Base-by-base conservation (phyloP, 2,888 invertebrate species). In the Lymantria monacha region DNA sequence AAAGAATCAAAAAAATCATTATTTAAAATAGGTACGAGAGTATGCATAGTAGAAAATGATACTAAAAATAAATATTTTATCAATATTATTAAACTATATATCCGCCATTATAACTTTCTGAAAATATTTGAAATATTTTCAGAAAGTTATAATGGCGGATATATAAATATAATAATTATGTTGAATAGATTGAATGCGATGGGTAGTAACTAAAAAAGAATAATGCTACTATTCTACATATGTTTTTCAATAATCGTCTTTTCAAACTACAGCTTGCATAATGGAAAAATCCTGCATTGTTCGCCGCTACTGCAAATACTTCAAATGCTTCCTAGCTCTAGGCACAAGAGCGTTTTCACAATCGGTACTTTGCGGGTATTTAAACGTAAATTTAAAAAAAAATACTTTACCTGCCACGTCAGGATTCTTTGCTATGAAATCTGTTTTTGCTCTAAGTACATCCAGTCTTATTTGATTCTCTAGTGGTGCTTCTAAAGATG, bases 401-500 rank as follows among this genome's bases (percentile, higher is more conserved):
- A 33, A 10, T 5, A 33, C 2, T 1, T 33, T 87, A 95, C 95
- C 94, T 85, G 93, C 76, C 46, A 96, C 91, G 63, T 91, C 91
- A 0, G 94, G 93, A 83, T 95, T 90, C 58, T 91, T 86, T 9
- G 76, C 55, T 66, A 93, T 74, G 72, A 95, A 95, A 38, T 87
- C 85, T 44, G 87, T 83, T 59, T 93, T 92, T 7, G 92, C 87
- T 10, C 85, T 78, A 33, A 91, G 84, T 13, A 95, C 79, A 38
- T 89, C 85, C 31, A 87, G 69, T 41, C 92, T 85, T 33, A 93
- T 83, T 42, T 91, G 85, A 48, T 91, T 84, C 73, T 95, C 95
- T 54, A 91, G 66, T 0, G 95, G 94, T 0, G 92, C 87, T 79
- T 96, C 96, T 57, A 96, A 78, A 11, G 92, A 85, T 37, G 93